Evolutionary conservation across 2,888 invertebrate species (phyloP).

Genomic region (Cryptophagus acutangulus): DNA sequence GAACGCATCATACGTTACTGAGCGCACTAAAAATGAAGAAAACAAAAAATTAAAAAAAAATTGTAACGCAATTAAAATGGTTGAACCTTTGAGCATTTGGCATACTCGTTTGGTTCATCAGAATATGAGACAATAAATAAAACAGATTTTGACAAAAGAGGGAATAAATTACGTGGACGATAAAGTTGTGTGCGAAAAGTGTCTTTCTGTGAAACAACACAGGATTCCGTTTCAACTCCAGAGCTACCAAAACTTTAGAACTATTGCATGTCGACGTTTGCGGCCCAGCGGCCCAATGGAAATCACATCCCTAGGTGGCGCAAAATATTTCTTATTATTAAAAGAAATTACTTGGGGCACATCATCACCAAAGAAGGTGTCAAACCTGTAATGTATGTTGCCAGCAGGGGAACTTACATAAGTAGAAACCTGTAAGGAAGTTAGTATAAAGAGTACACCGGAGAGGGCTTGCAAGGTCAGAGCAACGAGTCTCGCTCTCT

Average conservation of each 20-base stretch:
- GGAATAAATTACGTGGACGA: constrained; percentile 5
- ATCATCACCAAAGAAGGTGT: constrained; percentile 5
- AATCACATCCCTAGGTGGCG: constrained; percentile 16
- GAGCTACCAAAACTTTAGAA: not conserved
- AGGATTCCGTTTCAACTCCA: not conserved
- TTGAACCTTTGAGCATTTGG: constrained; percentile 5
- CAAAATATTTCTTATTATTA: constrained; percentile 18
- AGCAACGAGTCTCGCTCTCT: too few relatives aligned
- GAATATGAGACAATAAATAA: constrained; percentile 11
- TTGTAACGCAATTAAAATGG: not conserved
- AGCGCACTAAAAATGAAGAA: too few relatives aligned
- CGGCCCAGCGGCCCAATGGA: constrained; percentile 18
- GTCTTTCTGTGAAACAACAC: constrained; percentile 2
- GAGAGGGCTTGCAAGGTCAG: too few relatives aligned
- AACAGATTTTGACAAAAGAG: constrained; percentile 10
- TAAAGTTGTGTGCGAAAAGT: constrained; percentile 4
- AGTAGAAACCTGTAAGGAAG: too few relatives aligned
- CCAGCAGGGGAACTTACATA: too few relatives aligned
- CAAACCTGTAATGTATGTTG: too few relatives aligned
- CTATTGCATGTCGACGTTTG: not conserved
- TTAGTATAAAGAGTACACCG: too few relatives aligned
- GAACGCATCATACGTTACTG: constrained; percentile 19
- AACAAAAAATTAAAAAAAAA: too few relatives aligned
- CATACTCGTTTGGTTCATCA: constrained; percentile 15
- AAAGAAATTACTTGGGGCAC: constrained; percentile 15